Conservation (phyloP, 2,797 vertebrate species). For the Liasis olivaceus region DNA sequence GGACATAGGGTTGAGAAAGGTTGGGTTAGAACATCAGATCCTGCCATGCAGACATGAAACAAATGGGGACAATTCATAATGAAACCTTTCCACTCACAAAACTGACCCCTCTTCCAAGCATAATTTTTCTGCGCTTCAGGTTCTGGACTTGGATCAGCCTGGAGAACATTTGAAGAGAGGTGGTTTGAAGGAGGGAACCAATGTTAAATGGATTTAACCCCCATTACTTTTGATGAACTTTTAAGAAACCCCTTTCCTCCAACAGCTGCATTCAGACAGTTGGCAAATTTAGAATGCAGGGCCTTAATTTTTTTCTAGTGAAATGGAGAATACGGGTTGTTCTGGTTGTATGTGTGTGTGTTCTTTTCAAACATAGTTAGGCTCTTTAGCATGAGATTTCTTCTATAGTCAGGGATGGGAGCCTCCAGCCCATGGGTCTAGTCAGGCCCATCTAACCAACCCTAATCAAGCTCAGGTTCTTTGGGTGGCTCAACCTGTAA, state of each 20-base stretch:
- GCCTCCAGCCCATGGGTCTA: conserved; percentile 8
- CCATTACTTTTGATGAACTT: conserved; percentile 7
- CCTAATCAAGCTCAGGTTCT: conserved; percentile 64
- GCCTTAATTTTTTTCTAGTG: conserved; percentile 77
- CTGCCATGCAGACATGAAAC: background rate
- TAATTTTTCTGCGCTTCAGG: background rate
- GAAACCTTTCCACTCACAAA: background rate
- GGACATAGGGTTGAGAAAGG: background rate
- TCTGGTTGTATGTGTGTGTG: background rate
- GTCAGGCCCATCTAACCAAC: conserved; percentile 64
- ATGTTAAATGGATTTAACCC: background rate
- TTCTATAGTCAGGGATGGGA: conserved; percentile 48
- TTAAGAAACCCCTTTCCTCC: conserved; percentile 58
- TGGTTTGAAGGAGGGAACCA: background rate
- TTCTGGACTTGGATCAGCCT: background rate
- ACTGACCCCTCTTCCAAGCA: background rate
- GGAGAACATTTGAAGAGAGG: background rate
- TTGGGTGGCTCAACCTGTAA: conserved; percentile 63
- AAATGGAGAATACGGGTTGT: conserved; percentile 80
- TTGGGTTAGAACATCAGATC: background rate
- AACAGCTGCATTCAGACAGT: conserved; percentile 72
- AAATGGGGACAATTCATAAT: background rate
- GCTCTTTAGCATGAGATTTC: conserved; percentile 61
- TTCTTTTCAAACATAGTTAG: conserved; percentile 64
- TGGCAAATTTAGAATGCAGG: conserved; percentile 72